Percentiles rank a stretch among this genome's conserved stretches.
Conservation (phyloP, 2,797 vertebrate species). For the Catharus ustulatus region DNA sequence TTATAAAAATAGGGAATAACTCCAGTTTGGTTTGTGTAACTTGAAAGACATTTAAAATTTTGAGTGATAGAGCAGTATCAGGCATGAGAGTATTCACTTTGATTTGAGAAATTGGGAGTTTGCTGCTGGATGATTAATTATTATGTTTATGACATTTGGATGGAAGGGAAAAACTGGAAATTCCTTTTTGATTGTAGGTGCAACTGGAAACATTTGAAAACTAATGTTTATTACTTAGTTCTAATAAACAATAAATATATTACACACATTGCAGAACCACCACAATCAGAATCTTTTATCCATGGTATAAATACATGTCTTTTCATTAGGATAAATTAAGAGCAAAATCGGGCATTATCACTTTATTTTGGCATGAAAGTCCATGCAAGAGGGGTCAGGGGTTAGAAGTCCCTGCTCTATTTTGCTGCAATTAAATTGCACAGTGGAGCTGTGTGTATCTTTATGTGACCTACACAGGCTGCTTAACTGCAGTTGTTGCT, state of each 20-base stretch:
- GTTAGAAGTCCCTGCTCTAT: not conserved
- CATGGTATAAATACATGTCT: not conserved
- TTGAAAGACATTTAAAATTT: not conserved
- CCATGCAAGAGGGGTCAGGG: not conserved
- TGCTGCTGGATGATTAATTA: not conserved
- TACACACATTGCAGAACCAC: not conserved
- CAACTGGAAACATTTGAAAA: not conserved
- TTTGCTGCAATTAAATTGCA: constrained; percentile 8
- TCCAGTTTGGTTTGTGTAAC: not conserved
- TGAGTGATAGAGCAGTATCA: not conserved
- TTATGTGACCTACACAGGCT: not conserved
- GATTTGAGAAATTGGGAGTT: not conserved
- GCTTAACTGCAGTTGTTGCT: not conserved
- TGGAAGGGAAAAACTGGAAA: not conserved
- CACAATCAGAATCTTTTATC: not conserved
- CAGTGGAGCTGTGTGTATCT: not conserved
- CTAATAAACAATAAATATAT: not conserved
- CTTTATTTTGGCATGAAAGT: not conserved
- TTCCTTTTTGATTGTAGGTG: not conserved
- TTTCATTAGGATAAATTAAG: not conserved
- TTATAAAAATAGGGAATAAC: not conserved
- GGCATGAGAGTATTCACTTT: not conserved
- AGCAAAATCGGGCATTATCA: not conserved
- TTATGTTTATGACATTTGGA: not conserved
- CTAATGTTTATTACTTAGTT: not conserved